These are phyloP conservation scores for Toxotes lorentzi DNA, from an alignment of 2,797 vertebrate genomes.

Conservation along the genomic window DNA sequence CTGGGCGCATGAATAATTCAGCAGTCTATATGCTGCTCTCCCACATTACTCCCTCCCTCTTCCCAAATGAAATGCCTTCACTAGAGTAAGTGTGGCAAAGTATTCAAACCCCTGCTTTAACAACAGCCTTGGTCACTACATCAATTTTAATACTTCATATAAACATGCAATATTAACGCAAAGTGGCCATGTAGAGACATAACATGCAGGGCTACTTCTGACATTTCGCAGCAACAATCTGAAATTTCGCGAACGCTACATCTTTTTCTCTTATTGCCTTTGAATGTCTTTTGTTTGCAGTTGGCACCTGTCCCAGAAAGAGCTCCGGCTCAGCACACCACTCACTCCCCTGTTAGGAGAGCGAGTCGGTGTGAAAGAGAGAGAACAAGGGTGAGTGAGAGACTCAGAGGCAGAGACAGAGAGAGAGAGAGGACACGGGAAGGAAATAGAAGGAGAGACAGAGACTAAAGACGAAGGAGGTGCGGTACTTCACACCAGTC, in stretches of 20 bases:
- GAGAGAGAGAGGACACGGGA: slow-evolving; percentile 64
- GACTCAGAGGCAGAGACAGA: slow-evolving; percentile 59
- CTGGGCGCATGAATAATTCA: slow-evolving; percentile 94
- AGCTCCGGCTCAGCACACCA: slow-evolving; percentile 80
- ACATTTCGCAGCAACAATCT: slow-evolving; percentile 54
- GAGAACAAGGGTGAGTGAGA: slow-evolving; percentile 70
- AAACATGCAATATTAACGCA: slow-evolving; percentile 34
- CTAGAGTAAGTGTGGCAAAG: slow-evolving; percentile 74
- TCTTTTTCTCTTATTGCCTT: slow-evolving; percentile 81
- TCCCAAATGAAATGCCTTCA: slow-evolving; percentile 83
- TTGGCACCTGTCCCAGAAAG: slow-evolving; percentile 95
- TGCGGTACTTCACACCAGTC: slow-evolving; percentile 61
- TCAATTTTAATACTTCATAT: slow-evolving; percentile 53
- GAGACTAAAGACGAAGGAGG: slow-evolving; percentile 64
- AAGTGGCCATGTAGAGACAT: slow-evolving; percentile 17
- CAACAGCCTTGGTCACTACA: slow-evolving; percentile 23
- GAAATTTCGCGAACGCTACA: slow-evolving; percentile 60
- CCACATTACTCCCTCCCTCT: slow-evolving; percentile 62
- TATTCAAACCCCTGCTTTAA: slow-evolving; percentile 59
- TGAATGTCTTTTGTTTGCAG: slow-evolving; percentile 91
- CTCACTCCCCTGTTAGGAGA: slow-evolving; percentile 71
- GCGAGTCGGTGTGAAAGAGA: slow-evolving; percentile 69
- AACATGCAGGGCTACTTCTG: slow-evolving; percentile 30
- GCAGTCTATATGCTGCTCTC: slow-evolving; percentile 80
- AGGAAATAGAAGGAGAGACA: slow-evolving; percentile 68